These are phyloP conservation scores for Pangasius krempfi DNA, from an alignment of 2,797 vertebrate genomes.

Conservation along the genomic window DNA sequence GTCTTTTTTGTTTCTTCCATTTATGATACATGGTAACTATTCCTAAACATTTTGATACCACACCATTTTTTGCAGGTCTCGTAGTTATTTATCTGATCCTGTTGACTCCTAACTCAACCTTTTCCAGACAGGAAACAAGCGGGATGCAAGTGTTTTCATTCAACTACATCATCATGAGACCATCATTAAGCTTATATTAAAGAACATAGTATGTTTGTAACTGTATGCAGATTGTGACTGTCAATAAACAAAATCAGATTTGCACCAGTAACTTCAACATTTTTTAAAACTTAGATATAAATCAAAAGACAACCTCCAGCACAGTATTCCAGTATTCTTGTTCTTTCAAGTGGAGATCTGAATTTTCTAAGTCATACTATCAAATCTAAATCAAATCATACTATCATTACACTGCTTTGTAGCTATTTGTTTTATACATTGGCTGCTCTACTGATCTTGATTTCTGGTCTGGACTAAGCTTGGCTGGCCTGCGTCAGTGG, in stretches of 20 bases:
- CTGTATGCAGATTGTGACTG: neutral
- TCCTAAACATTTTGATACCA: neutral
- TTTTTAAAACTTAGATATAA: neutral
- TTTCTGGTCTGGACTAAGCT: conserved; percentile 24
- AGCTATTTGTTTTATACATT: neutral
- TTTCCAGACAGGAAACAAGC: neutral
- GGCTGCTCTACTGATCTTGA: neutral
- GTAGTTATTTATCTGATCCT: neutral
- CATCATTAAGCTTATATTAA: neutral
- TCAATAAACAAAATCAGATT: conserved; percentile 1
- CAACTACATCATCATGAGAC: neutral
- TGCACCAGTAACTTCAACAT: neutral
- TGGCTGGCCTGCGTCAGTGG: conserved; percentile 4
- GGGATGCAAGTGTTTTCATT: neutral
- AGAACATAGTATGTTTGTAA: neutral
- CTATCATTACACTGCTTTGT: neutral
- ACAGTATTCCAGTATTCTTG: neutral
- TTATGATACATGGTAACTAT: neutral
- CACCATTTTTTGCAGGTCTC: neutral
- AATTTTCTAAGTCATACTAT: neutral
- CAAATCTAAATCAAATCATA: neutral
- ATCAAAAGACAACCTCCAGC: neutral
- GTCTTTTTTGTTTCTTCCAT: neutral
- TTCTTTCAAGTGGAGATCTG: neutral
- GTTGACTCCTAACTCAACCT: neutral